Base-by-base conservation (phyloP, 2,888 invertebrate species). In the Cantharis rufa region DNA sequence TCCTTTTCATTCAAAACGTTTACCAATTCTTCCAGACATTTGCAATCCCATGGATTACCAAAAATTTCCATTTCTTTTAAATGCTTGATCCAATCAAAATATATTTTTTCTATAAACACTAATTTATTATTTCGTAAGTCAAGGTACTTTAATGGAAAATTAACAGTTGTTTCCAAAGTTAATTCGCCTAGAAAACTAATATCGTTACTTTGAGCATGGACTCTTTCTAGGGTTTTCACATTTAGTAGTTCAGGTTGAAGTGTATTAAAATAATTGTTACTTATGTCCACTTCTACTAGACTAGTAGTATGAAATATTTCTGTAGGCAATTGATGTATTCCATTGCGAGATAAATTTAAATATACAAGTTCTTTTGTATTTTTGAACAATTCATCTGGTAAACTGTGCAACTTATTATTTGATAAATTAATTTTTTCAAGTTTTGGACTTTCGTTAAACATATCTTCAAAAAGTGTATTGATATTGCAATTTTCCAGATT, bases 1-100 rank as follows among this genome's bases (percentile, higher is more conserved):
- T 18, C 13, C 2, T 16, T 75, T 28, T 74, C 62, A 13, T 63
- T 71, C 16, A 83, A 68, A 13, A 82, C 9, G 10, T 32, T 28
- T 15, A 81, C 15, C 15, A 83, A 63, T 62, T 80, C 69, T 13
- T 79, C 70, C 7, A 83, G 77, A 74, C 81, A 82, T 32, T 78
- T 72, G 74, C 82, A 82, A 66, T 83, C 81, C 83, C 83, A 84
- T 15, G 82, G 81, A 74, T 84, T 83, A 15, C 80, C 81, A 28
- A 74, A 78, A 64, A 83, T 79, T 74, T 84, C 79, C 69, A 84
- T 75, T 28, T 27, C 24, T 69, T 82, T 77, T 66, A 84, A 76
- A 69, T 81, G 80, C 15, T 71, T 69, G 5, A 80, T 18, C 78
- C 78, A 80, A 21, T 81, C 80, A 69, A 83, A 82, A 70, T 82